Conservation (phyloP, 2,113 vertebrate species). For the Anser brachyrhynchus region DNA sequence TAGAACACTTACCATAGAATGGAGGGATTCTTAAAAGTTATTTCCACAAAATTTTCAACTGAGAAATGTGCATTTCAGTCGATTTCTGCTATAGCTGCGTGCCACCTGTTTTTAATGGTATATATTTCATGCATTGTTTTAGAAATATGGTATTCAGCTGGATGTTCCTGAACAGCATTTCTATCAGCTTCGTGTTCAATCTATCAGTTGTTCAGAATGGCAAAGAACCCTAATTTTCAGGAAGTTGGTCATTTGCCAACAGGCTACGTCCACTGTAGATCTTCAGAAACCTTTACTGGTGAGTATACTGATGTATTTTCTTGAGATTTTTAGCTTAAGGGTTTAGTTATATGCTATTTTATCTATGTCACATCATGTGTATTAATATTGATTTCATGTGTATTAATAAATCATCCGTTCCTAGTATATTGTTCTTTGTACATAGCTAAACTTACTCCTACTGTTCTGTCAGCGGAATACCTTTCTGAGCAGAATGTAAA, state of each 20-base stretch:
- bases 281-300: slow-evolving; percentile 55
- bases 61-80: background rate
- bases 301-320: background rate
- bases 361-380: background rate
- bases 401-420: background rate
- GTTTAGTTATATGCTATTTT: background rate
- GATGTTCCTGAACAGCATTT: background rate
- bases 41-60: background rate
- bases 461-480: background rate
- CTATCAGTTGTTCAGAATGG: slow-evolving; percentile 43
- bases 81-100: accelerated
- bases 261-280: background rate
- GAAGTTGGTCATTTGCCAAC: slow-evolving; percentile 31
- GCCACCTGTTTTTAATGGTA: background rate
- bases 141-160: slow-evolving; percentile 60
- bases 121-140: background rate
- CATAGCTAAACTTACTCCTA: background rate
- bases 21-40: background rate
- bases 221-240: slow-evolving; percentile 66
- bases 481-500: accelerated
- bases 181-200: slow-evolving; percentile 15
- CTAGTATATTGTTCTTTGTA: background rate
- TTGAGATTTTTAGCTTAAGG: background rate
- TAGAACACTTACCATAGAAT: accelerated
- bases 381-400: background rate